Base-by-base conservation (phyloP, 2,113 vertebrate genomes). In the Sminthopsis crassicaudata region DNA sequence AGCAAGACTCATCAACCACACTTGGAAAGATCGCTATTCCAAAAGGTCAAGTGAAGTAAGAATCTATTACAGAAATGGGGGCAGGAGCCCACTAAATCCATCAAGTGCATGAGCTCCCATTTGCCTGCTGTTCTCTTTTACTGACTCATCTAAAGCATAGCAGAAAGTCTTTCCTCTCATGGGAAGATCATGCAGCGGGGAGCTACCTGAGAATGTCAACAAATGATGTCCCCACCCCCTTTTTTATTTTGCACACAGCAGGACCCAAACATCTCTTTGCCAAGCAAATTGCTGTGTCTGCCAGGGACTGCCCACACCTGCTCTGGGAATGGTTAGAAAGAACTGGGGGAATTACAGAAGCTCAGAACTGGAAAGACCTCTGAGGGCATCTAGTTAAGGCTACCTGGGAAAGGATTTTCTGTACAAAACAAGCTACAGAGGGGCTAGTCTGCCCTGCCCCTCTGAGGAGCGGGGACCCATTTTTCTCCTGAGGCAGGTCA, bases 171-270 rank as follows among this genome's bases (percentile, higher is more conserved):
- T 96, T 46, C 91, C 53, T 19, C 7, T 92, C 53, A 27, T 57
- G 94, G 89, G 90, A 10, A 92, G 93, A 91, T 96, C 10, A 16
- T 95, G 46, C 54, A 94, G 42, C n/a, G 84, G 96, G 93, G 96
- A 93, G 42, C 76, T 91, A 54, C 36, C 50, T 90, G 46, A 95
- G 36, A 96, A 36, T 25, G 89, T 93, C 91, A 93, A 93, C 76
- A 93, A 51, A 89, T 90, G 53, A 48, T 84, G 19, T 84, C 67
- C n/a, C n/a, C n/a, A 42, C 67, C 67, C 11, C 50, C 30, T 94
- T 88, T 93, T 92, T 90, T 92, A 90, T 53, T 92, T 90, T 93
- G 25, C 89, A 94, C 90, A 93, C 36, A 90, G 52, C 46, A 36
- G 25, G 55, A 92, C 88, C 92, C 92, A 94, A 94, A 94, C 36